Conservation (phyloP, 2,797 vertebrate species). For the Melanotaenia pygmaea region DNA sequence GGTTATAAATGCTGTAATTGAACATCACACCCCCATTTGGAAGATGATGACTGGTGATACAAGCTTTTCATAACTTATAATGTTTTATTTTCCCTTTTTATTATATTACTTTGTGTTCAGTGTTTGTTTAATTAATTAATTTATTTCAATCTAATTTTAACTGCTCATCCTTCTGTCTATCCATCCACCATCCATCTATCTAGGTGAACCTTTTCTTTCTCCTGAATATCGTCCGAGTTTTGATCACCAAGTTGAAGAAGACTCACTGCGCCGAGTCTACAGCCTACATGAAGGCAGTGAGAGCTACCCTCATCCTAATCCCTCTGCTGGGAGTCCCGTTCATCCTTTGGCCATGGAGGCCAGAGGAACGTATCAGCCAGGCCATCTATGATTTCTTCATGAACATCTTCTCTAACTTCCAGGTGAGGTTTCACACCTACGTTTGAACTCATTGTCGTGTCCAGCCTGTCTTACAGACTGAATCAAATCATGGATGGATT, state of each 20-base stretch:
- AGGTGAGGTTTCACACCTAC: conserved; percentile 65
- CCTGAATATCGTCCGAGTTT: conserved; percentile 85
- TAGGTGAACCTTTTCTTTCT: conserved; percentile 87
- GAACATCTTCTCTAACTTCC: conserved; percentile 77
- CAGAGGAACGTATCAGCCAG: conserved; percentile 58
- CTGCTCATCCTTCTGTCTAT: background rate
- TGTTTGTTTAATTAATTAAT: background rate
- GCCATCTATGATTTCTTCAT: conserved; percentile 76
- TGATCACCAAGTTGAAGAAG: conserved; percentile 85
- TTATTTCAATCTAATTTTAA: background rate
- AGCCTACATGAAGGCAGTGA: conserved; percentile 85
- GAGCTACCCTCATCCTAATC: conserved; percentile 86
- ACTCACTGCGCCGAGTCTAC: conserved; percentile 83
- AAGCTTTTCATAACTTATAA: too few species aligned
- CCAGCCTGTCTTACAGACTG: background rate
- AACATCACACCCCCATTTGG: too few species aligned
- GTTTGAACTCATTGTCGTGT: background rate
- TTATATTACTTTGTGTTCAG: background rate
- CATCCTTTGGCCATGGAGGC: conserved; percentile 78
- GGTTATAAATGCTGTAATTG: too few species aligned
- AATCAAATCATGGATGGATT: background rate
- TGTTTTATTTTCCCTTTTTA: background rate
- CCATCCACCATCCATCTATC: background rate
- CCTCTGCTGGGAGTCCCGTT: conserved; percentile 84
- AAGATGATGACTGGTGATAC: too few species aligned